These are phyloP conservation scores for Microcebus murinus DNA, from an alignment of 2,113 vertebrate species.

Conservation along the genomic window DNA sequence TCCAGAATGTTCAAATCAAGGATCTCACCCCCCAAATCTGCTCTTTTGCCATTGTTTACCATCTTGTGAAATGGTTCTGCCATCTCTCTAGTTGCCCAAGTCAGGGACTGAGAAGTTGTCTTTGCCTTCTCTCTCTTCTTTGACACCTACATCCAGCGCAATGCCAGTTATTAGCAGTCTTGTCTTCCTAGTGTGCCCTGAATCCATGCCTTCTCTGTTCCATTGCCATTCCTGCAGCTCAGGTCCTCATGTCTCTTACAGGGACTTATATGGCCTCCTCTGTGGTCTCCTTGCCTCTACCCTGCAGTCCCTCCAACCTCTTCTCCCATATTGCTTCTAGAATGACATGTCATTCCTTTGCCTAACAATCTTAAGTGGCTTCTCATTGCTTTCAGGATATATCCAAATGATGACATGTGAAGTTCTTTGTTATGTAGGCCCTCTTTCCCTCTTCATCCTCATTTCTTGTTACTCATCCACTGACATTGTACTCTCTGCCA, in stretches of 20 bases:
- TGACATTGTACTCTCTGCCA: not conserved
- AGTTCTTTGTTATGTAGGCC: not conserved
- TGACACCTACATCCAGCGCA: rapidly evolving
- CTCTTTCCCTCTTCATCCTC: not conserved
- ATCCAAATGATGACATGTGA: not conserved
- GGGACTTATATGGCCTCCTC: not conserved
- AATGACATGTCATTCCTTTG: not conserved
- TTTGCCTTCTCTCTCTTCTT: slow-evolving; percentile 14
- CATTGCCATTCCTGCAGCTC: not conserved
- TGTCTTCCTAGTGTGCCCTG: not conserved
- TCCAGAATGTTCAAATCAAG: not conserved
- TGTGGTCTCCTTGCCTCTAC: not conserved
- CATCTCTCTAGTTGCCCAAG: not conserved
- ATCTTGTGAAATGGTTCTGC: not conserved
- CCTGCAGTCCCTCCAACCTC: not conserved
- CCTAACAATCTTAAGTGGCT: not conserved
- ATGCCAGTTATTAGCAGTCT: not conserved
- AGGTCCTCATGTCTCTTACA: not conserved
- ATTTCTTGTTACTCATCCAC: not conserved
- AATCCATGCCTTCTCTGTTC: not conserved
- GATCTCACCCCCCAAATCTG: not conserved
- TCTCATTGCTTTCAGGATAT: not conserved
- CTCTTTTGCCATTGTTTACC: not conserved
- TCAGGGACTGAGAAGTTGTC: not conserved
- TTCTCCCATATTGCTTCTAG: not conserved